Base-by-base conservation (phyloP, 2,113 vertebrate species). In the Xyliphius kryptos region DNA sequence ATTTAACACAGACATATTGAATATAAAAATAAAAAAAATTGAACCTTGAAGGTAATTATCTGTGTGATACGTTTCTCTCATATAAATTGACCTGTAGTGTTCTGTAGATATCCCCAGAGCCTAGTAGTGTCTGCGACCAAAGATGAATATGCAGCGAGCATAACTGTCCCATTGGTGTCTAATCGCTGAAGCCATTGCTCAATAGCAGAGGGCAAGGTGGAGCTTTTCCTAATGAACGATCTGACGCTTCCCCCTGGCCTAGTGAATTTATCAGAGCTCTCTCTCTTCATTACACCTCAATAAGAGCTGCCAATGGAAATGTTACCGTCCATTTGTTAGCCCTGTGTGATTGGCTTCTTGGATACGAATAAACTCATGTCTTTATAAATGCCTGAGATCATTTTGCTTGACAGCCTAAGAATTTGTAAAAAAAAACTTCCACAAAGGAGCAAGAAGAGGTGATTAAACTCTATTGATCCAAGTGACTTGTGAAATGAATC, bases 141-240 rank as follows among this genome's bases (percentile, higher is more conserved):
- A 37, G 65, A 60, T 67, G 48, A 67, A 58, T 53, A 46, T 60
- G 38, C 56, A n/a, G 19, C 26, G 2, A 80, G 73, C 81, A 83
- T 87, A 87, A 88, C 84, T 84, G 74, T 81, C 86, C 89, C 89
- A 84, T 83, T 86, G 89, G 88, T 85, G 82, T 85, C 81, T 90
- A 90, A 89, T 87, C 81, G 88, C 85, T 74, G 75, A 72, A 86
- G 81, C 67, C 67, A 81, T 50, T 84, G 88, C 88, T 93, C 89
- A 84, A 91, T 93, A 91, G 16, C 82, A 84, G 87, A 87, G 89
- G 89, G 89, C 87, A 89, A 83, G 82, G 86, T 89, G 87, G 87
- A 90, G 88, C 85, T 86, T 88, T 89, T 87, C 88, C 89, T 90
- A 91, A 91, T 93, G 90, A 91, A 89, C 89, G 90, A 89, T 87